These are phyloP conservation scores for Pectinophora gossypiella DNA, from an alignment of 1,140 invertebrate genomes.

Conservation along the genomic window DNA sequence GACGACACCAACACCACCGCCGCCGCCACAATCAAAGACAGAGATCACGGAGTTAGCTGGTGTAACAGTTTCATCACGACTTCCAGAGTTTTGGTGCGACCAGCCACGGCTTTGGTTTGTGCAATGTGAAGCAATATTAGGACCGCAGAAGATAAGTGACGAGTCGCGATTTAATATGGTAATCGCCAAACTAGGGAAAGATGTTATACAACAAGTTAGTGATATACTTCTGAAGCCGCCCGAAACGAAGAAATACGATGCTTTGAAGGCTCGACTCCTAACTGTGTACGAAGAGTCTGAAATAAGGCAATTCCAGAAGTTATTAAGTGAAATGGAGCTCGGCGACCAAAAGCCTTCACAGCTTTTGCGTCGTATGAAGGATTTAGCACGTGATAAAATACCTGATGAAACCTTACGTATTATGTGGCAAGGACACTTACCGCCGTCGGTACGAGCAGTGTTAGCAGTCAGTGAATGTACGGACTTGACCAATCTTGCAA, in stretches of 20 bases:
- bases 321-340: constrained; percentile 22
- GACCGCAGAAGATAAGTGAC: constrained; percentile 9
- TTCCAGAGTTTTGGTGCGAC: constrained; percentile 18
- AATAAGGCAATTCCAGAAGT: constrained; percentile 18
- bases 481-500: constrained; percentile 9
- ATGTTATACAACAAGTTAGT: constrained; percentile 3
- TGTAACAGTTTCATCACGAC: constrained; percentile 3
- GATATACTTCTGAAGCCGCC: constrained; percentile 6
- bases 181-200: neutral
- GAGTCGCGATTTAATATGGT: constrained; percentile 6
- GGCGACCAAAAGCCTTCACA: constrained; percentile 24
- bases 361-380: constrained; percentile 19
- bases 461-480: constrained; percentile 8
- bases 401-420: constrained; percentile 16
- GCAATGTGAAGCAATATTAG: constrained; percentile 8
- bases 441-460: constrained; percentile 8
- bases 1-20: too few species aligned
- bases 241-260: neutral
- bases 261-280: constrained; percentile 2
- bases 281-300: constrained; percentile 6
- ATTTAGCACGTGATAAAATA: constrained; percentile 10
- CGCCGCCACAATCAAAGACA: too few species aligned
- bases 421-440: constrained; percentile 22
- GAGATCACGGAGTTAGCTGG: neutral
- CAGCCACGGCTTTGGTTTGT: constrained; percentile 14